Conservation (phyloP, 2,797 vertebrate species). For the Enteromius paludinosus region DNA sequence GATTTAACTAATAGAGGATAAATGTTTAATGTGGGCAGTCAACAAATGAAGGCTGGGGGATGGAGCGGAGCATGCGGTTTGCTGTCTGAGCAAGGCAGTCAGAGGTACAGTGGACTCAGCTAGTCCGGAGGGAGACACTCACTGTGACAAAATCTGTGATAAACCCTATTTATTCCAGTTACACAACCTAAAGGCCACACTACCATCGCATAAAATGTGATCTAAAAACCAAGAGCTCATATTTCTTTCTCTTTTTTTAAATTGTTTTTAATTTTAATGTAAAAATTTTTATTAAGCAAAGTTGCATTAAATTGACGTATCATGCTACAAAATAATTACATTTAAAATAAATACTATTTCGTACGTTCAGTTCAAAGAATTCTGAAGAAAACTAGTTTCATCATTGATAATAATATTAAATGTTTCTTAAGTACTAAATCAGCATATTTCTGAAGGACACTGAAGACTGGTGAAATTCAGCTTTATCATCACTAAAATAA, state of each 20-base stretch:
- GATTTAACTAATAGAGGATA: slow-evolving; percentile 63
- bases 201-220: neutral
- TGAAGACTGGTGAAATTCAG: neutral
- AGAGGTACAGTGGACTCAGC: neutral
- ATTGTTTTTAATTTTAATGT: no score
- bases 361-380: neutral
- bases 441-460: neutral
- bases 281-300: neutral
- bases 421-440: neutral
- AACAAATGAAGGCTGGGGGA: slow-evolving; percentile 42
- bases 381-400: neutral
- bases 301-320: neutral
- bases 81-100: neutral
- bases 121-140: neutral
- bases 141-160: slow-evolving; percentile 10
- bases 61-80: slow-evolving; percentile 13
- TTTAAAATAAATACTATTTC: neutral
- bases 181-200: slow-evolving; percentile 20
- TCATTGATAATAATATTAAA: neutral
- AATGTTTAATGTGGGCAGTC: slow-evolving; percentile 65
- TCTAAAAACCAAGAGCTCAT: neutral
- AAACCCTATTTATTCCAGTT: neutral
- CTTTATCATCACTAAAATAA: no score
- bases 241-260: neutral
- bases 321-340: neutral